phyloP scores from a whole-genome alignment of 2,888 invertebrate species.

The Maniola hyperantus region DNA sequence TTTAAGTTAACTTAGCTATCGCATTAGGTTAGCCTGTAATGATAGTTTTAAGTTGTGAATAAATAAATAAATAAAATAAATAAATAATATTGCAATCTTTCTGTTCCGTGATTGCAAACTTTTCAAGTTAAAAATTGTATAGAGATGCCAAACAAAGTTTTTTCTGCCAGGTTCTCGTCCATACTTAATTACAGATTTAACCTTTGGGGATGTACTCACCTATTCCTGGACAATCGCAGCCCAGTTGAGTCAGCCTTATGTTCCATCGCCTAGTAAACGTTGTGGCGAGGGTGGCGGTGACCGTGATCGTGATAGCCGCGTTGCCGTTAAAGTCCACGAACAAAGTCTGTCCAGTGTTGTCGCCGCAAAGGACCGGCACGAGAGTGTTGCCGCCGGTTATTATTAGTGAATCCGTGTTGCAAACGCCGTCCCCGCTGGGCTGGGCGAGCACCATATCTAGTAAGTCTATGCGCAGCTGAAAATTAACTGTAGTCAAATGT shows the following conservation, averaged over 20 bases:
- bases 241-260: slow-evolving; percentile 87
- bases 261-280: slow-evolving; percentile 88
- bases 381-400: slow-evolving; percentile 86
- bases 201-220: slow-evolving; percentile 66
- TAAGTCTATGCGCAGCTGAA: slow-evolving; percentile 89
- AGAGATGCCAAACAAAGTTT: too few relatives aligned
- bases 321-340: slow-evolving; percentile 89
- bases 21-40: too few relatives aligned
- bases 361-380: slow-evolving; percentile 89
- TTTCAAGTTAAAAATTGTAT: too few relatives aligned
- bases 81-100: too few relatives aligned
- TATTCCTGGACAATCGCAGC: slow-evolving; percentile 86
- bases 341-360: slow-evolving; percentile 90
- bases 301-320: slow-evolving; percentile 85
- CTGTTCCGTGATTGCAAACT: too few relatives aligned
- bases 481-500: slow-evolving; percentile 13
- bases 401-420: slow-evolving; percentile 86
- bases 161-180: too few relatives aligned
- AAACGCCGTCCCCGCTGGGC: slow-evolving; percentile 88
- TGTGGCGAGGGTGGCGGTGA: slow-evolving; percentile 84
- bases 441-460: slow-evolving; percentile 87
- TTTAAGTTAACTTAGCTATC: too few relatives aligned
- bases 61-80: too few relatives aligned
- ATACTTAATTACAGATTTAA: too few relatives aligned
- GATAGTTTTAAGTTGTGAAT: too few relatives aligned